Evolutionary conservation across 2,113 vertebrate genomes (phyloP).

Genomic region (Sitta europaea): DNA sequence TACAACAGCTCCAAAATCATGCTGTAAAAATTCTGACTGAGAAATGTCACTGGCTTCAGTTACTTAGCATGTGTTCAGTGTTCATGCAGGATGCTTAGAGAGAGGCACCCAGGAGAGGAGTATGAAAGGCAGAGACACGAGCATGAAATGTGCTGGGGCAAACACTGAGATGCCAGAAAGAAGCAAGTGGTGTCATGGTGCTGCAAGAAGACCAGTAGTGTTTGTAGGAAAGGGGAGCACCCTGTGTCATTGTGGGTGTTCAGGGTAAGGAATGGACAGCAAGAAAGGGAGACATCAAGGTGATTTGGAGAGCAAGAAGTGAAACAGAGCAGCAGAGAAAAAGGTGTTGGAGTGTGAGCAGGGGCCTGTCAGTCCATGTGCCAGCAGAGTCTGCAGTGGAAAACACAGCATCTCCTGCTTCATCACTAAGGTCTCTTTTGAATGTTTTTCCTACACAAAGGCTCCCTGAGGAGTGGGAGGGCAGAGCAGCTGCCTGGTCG

Average conservation of each 20-base stretch:
- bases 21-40: background rate
- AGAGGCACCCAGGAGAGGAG: background rate
- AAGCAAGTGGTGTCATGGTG: fast-evolving
- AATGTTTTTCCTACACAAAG: background rate
- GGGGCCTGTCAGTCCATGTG: fast-evolving
- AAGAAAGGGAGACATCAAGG: background rate
- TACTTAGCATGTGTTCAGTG: background rate
- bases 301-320: background rate
- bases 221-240: background rate
- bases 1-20: background rate
- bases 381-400: fast-evolving
- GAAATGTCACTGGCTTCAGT: background rate
- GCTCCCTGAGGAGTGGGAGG: background rate
- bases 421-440: background rate
- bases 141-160: background rate
- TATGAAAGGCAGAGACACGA: background rate
- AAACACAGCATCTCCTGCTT: background rate
- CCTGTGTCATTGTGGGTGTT: fast-evolving
- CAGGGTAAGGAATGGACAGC: background rate
- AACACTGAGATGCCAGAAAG: background rate
- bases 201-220: background rate
- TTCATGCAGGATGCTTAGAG: background rate
- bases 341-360: background rate
- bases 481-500: fast-evolving
- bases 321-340: background rate